Percentiles rank a stretch among this genome's conserved stretches.
Evolutionary conservation across 2,113 vertebrate species (phyloP).

Genomic region (Mormyrus lacerda): DNA sequence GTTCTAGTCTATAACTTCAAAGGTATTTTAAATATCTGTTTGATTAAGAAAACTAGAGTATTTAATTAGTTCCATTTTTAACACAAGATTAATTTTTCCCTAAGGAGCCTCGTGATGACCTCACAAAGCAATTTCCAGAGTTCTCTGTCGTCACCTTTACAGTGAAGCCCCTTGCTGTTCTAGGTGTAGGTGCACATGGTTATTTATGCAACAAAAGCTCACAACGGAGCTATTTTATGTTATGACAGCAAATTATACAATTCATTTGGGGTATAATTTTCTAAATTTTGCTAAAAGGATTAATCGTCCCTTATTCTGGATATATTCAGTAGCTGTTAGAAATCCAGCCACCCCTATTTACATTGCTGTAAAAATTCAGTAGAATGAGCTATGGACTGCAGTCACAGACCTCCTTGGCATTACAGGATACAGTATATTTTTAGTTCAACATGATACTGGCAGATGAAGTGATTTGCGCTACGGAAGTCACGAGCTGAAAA

Average conservation of each 20-base stretch:
- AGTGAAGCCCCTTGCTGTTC: not conserved
- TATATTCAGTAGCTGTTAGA: slow-evolving; percentile 8
- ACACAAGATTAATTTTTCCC: slow-evolving; percentile 2
- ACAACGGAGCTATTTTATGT: not conserved
- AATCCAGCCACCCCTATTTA: not conserved
- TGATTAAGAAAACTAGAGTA: slow-evolving; percentile 9
- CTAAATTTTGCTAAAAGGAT: not conserved
- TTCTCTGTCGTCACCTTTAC: not conserved
- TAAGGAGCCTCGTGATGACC: not conserved
- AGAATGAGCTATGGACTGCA: not conserved
- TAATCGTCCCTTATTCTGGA: not conserved
- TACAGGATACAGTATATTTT: not conserved
- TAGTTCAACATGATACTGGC: not conserved
- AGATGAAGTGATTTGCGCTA: not conserved
- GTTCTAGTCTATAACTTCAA: slow-evolving; percentile 7
- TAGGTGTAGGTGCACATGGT: not conserved
- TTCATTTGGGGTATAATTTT: not conserved
- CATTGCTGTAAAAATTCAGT: not conserved
- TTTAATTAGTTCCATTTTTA: slow-evolving; percentile 11
- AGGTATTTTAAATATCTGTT: slow-evolving; percentile 1
- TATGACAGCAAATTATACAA: not conserved
- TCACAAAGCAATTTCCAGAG: not conserved
- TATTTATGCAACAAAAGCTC: not conserved
- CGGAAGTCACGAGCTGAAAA: not conserved
- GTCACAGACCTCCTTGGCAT: not conserved